Evolutionary conservation across 2,113 vertebrate species (phyloP), one percentile per base, ranked within the genome.

Genomic region (Jacana jacana): DNA sequence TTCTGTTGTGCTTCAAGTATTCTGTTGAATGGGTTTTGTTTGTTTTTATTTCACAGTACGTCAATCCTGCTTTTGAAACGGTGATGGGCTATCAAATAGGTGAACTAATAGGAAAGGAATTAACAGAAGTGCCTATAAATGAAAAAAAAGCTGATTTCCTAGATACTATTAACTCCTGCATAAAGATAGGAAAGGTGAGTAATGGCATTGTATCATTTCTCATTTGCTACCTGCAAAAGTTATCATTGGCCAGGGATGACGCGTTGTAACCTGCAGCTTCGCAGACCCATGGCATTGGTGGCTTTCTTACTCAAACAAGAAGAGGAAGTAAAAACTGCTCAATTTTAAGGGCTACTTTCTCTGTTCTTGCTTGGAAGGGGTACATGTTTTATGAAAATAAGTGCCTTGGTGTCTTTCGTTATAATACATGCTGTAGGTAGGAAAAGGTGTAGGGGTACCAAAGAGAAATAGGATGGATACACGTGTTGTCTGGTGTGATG

Each of bases 81-180:
- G 98, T 98, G 87, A 99, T 99, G 99, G 99, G 99, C 96, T 99
- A 99, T 97, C 99, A 99, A 96, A 98, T 98, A 95, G 98, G 99
- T 55, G 99, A 99, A 97, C 97, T 99, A 79, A 98, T 99, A 98
- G 99, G 99, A 95, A 99, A 99, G 97, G 99, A 99, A 96, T 98
- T 99, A 96, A 98, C 98, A 96, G 99, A 99, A 99, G 98, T 99
- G 98, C 99, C 99, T 98, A 98, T 98, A 98, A 99, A 99, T 98
- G 99, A 99, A 95, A 99, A 99, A 98, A 99, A 99, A 98, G 98
- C 98, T 86, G 99, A 99, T 98, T 98, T 99, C 97, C 98, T 99
- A 88, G 99, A 99, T 95, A 98, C 98, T 86, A 99, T 99, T 98
- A 99, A 99, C 97, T 99, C 99, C 95, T 99, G 98, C 98, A 98